phyloP scores from a whole-genome alignment of 2,797 vertebrate species.

The Tinamus major region DNA sequence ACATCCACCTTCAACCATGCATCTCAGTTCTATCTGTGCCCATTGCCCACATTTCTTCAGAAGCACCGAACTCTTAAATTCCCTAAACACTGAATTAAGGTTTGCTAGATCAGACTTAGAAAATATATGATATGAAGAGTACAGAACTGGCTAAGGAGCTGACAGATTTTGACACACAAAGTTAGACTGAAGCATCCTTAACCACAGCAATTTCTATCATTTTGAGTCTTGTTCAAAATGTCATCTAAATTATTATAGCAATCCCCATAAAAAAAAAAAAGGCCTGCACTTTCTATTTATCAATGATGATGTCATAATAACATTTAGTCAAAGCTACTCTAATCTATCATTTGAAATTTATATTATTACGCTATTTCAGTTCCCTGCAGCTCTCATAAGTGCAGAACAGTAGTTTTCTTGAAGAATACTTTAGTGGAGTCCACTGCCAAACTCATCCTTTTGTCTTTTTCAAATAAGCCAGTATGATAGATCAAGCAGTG shows the following conservation, averaged over 20 bases:
- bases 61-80: not conserved
- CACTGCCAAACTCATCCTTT: conserved; percentile 27
- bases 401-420: conserved; percentile 33
- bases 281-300: not conserved
- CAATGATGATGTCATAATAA: not conserved
- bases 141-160: not conserved
- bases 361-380: not conserved
- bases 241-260: not conserved
- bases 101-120: not conserved
- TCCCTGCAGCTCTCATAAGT: not conserved
- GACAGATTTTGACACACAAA: not conserved
- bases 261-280: not conserved
- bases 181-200: not conserved
- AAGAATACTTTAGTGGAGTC: conserved; percentile 39
- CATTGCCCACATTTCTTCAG: not conserved
- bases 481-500: not conserved
- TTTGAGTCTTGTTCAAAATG: not conserved
- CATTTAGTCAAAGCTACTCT: not conserved
- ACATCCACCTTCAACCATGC: not conserved
- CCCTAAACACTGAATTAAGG: not conserved
- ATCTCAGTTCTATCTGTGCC: not conserved
- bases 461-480: conserved; percentile 15
- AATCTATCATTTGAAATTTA: not conserved
- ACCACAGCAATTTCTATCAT: not conserved
- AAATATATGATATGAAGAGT: not conserved